A percentile compares a stretch with the other conserved stretches of the same genome.
Evolutionary conservation across 2,888 invertebrate species (phyloP).

Genomic region (Calameuta idolon): DNA sequence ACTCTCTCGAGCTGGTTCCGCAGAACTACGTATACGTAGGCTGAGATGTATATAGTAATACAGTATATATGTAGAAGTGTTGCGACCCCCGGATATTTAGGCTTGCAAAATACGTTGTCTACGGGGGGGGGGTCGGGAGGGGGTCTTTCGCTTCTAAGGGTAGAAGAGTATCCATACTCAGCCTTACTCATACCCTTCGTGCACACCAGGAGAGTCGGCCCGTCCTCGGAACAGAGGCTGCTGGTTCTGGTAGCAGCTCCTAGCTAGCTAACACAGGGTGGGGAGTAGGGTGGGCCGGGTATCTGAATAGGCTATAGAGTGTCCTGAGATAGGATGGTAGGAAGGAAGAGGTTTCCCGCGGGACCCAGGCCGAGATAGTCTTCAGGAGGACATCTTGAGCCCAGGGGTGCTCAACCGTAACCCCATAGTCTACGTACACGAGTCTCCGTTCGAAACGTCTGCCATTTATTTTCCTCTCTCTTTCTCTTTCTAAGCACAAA

Average conservation of each 20-base stretch:
- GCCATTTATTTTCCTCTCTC: not conserved
- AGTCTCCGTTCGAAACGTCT: not conserved
- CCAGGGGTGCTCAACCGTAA: conserved; percentile 57
- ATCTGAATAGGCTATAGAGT: conserved; percentile 66
- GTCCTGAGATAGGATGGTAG: conserved; percentile 64
- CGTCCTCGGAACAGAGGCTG: conserved; percentile 43
- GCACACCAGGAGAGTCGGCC: conserved; percentile 34
- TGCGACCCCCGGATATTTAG: conserved; percentile 39
- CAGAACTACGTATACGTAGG: not conserved
- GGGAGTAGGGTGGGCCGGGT: conserved; percentile 56
- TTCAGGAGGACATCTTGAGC: conserved; percentile 64
- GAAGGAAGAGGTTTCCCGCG: conserved; percentile 61
- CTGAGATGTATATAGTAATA: not conserved
- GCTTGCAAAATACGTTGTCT: conserved; percentile 55
- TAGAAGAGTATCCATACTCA: conserved; percentile 50
- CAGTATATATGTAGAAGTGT: not conserved
- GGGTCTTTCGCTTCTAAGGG: conserved; percentile 19
- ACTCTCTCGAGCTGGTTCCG: not conserved
- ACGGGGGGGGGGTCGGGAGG: conserved; percentile 32
- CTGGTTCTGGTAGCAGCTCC: conserved; percentile 29
- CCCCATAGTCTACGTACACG: not conserved
- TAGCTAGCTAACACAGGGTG: conserved; percentile 45
- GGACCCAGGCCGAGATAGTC: conserved; percentile 64
- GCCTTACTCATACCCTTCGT: conserved; percentile 43
- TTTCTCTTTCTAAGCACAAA: not conserved